Evolutionary conservation across 2,888 invertebrate species (phyloP).

Genomic region (Fissipunctia ypsillon): DNA sequence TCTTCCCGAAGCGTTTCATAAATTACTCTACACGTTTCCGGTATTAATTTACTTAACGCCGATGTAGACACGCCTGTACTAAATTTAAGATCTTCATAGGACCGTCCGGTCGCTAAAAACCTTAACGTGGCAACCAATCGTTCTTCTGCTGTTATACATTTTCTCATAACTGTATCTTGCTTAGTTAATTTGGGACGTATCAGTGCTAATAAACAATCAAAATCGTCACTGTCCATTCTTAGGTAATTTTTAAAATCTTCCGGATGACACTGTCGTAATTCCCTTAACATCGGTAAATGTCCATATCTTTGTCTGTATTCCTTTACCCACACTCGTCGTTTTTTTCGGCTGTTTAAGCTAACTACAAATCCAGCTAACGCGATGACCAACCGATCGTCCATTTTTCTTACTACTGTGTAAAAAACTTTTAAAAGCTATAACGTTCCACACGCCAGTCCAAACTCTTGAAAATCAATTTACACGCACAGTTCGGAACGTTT

Average conservation of each 20-base stretch:
- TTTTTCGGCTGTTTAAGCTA: conserved; percentile 24
- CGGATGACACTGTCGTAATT: conserved; percentile 42
- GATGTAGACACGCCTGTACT: conserved; percentile 34
- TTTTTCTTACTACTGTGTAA: conserved; percentile 34
- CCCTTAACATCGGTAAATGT: conserved; percentile 42
- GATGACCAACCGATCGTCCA: conserved; percentile 27
- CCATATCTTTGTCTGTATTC: conserved; percentile 39
- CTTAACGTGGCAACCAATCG: conserved; percentile 42
- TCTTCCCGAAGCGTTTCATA: conserved; percentile 39
- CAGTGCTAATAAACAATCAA: conserved; percentile 40
- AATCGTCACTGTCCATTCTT: conserved; percentile 47
- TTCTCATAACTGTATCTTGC: conserved; percentile 46
- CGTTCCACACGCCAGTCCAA: conserved; percentile 11
- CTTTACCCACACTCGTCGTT: conserved; percentile 42
- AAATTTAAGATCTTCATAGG: conserved; percentile 27
- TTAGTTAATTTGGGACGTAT: conserved; percentile 37
- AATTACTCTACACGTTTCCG: conserved; percentile 53
- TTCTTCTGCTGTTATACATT: conserved; percentile 43
- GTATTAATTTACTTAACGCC: conserved; percentile 42
- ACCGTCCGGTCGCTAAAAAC: conserved; percentile 38
- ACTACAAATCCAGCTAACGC: conserved; percentile 26
- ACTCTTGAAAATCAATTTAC: conserved; percentile 21
- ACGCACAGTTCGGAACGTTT: conserved; percentile 9
- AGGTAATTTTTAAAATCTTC: conserved; percentile 51
- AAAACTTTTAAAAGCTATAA: conserved; percentile 15